Percentiles rank a stretch among this genome's conserved stretches.
Evolutionary conservation across 2,888 invertebrate species (phyloP).

Genomic region (Caenorhabditis japonica): DNA sequence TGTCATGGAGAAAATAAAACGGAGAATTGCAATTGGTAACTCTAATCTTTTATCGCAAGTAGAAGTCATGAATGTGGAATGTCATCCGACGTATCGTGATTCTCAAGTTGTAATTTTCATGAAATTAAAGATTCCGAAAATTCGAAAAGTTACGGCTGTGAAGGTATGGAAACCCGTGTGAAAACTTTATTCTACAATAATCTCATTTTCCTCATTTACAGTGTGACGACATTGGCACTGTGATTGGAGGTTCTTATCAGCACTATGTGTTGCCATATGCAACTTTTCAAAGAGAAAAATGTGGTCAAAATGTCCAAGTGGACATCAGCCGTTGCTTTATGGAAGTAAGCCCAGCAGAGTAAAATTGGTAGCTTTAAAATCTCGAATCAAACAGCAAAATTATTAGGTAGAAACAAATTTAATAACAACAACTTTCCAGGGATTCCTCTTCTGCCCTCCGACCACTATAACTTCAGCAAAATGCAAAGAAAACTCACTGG

Average conservation of each 20-base stretch:
- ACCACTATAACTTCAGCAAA: background rate
- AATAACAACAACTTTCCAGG: no score
- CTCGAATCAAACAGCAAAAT: no score
- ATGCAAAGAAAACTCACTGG: slow-evolving; percentile 1
- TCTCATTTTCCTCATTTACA: slow-evolving; percentile 1
- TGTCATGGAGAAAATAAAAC: slow-evolving; percentile 12
- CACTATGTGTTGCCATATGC: slow-evolving; percentile 13
- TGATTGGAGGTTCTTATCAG: slow-evolving; percentile 7
- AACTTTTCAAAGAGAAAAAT: slow-evolving; percentile 9
- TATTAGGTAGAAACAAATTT: no score
- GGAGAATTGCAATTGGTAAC: slow-evolving; percentile 9
- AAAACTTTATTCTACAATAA: background rate
- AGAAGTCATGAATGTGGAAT: background rate
- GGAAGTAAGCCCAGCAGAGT: background rate
- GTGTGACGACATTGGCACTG: slow-evolving; percentile 34
- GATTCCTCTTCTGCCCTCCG: slow-evolving; percentile 13
- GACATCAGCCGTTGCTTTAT: slow-evolving; percentile 1
- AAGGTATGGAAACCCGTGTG: background rate
- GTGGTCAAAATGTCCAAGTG: background rate
- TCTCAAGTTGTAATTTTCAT: slow-evolving; percentile 13
- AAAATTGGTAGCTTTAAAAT: background rate
- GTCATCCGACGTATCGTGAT: slow-evolving; percentile 11
- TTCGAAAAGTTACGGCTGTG: background rate
- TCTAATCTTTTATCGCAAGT: slow-evolving; percentile 6
- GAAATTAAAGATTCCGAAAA: slow-evolving; percentile 25